Evolutionary conservation across 2,888 invertebrate genomes (phyloP).

Genomic region (Mythimna vitellina): DNA sequence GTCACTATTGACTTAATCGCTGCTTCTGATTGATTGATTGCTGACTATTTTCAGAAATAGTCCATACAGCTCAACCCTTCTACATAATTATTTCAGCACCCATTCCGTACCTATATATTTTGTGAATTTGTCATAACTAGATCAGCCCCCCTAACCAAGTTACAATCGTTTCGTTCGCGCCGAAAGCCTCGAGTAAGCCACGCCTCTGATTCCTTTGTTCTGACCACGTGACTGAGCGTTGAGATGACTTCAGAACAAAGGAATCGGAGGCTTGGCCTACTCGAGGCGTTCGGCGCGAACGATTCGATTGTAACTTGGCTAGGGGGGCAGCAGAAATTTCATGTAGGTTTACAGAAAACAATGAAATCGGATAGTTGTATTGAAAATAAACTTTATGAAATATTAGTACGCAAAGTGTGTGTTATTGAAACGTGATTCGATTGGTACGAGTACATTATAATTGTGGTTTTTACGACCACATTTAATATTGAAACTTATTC

Average conservation of each 20-base stretch:
- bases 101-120: background rate
- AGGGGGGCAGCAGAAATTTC: constrained; percentile 11
- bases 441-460: no score
- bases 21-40: no score
- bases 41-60: background rate
- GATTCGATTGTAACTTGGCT: no score
- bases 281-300: no score
- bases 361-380: background rate
- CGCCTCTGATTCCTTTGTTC: no score
- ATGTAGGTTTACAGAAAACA: background rate
- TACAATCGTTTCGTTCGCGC: no score
- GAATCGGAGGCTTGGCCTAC: no score
- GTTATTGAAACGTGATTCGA: background rate
- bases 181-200: no score
- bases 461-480: background rate
- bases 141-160: no score
- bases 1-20: no score
- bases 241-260: no score
- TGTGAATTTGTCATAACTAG: constrained; percentile 33
- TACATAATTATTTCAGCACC: background rate
- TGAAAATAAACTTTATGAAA: constrained; percentile 3
- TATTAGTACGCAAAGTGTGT: background rate
- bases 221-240: no score
- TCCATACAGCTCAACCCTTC: constrained; percentile 2
- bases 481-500: background rate